Base-by-base conservation (phyloP, 2,113 vertebrate genomes). In the Microcebus lehilahytsara region DNA sequence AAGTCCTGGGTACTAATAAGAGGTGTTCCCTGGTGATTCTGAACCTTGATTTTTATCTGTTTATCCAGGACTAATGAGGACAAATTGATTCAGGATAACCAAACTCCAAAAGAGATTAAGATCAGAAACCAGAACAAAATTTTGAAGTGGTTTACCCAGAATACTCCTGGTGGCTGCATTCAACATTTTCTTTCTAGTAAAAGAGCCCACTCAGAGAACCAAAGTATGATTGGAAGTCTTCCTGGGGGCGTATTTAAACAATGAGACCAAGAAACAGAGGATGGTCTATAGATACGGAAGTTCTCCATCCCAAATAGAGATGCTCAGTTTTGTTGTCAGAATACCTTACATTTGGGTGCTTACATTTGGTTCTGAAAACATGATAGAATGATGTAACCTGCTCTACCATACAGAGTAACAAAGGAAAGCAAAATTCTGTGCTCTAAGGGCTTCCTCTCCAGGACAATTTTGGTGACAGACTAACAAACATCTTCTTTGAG, bases 21-120 rank as follows among this genome's bases (percentile, higher is more conserved):
- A 92, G 37, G 25, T 92, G 37, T 20, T 79, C 90, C 60, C 81
- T 90, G 46, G 56, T 62, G 77, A 67, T 80, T 34, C 75, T 60
- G 46, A 89, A 72, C 74, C 37, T 93, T 93, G n/a, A 93, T 56
- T 93, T 95, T 87, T 87, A 79, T 95, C 78, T 62, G n/a, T 66
- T 95, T 87, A 60, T 58, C 27, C 11, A 85, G 66, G 9, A 87
- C 53, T 86, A 93, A 53, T 30, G 86, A 79, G 32, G 32, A 71
- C 25, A 56, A 83, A 85, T 51, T 46, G 40, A 89, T 71, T 95
- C 53, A 67, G 40, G 64, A 40, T 53, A 91, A 46, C 37, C 51
- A 40, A 91, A 94, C 56, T 89, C 37, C 79, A 74, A 72, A 84
- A 93, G 64, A 91, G 56, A 87, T 22, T 40, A 56, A 83, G 40